A percentile compares a stretch with the other conserved stretches of the same genome.
Evolutionary conservation across 2,888 invertebrate genomes (phyloP).

Genomic region (Drosophila prolongata): DNA sequence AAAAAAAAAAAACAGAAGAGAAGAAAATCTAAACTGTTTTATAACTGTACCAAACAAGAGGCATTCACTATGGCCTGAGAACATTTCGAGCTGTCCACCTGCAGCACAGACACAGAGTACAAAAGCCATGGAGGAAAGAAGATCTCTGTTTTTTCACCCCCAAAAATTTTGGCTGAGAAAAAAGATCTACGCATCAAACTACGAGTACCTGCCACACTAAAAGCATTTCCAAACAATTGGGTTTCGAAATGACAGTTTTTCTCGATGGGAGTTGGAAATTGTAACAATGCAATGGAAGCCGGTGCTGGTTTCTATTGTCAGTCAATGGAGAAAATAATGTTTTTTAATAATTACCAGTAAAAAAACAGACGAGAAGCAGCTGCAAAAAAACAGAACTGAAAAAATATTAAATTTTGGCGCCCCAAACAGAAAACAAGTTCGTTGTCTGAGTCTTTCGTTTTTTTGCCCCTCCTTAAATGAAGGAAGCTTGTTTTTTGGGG

Average conservation of each 20-base stretch:
- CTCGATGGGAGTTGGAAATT: conserved; percentile 40
- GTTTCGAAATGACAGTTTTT: conserved; percentile 74
- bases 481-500: conserved; percentile 33
- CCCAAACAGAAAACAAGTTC: conserved; percentile 68
- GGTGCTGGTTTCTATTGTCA: conserved; percentile 57
- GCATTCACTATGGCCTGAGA: conserved; percentile 60
- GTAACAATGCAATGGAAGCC: conserved; percentile 73
- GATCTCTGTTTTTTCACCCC: conserved; percentile 70
- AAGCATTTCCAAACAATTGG: conserved; percentile 73
- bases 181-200: conserved; percentile 52
- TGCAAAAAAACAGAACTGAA: conserved; percentile 53
- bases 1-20: conserved; percentile 22
- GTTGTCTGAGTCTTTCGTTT: conserved; percentile 69
- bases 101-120: conserved; percentile 53
- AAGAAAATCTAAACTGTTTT: conserved; percentile 55
- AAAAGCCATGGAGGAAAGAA: conserved; percentile 64
- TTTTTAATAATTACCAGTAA: conserved; percentile 60
- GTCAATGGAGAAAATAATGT: conserved; percentile 50
- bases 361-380: conserved; percentile 55
- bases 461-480: conserved; percentile 39
- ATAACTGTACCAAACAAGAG: conserved; percentile 66
- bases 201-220: conserved; percentile 41
- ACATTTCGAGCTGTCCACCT: conserved; percentile 69
- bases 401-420: conserved; percentile 44
- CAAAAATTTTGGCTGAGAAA: conserved; percentile 19